Evolutionary conservation across 2,888 invertebrate genomes (phyloP).

Genomic region (Parelbella ahira): DNA sequence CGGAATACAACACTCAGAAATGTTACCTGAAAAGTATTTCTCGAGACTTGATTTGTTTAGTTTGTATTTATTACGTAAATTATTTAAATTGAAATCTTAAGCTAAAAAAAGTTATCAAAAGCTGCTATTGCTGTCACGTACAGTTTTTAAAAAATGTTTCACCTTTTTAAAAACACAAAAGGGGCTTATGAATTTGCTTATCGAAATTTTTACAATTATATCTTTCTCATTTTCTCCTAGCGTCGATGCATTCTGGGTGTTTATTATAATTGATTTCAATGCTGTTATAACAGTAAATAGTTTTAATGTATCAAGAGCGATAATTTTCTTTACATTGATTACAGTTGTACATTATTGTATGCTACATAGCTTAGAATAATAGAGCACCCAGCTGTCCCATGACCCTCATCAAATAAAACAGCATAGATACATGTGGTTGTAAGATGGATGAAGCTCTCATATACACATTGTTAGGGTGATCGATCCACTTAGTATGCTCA

Average conservation of each 20-base stretch:
- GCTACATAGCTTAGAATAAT: too few relatives aligned
- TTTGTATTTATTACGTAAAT: slow-evolving; percentile 25
- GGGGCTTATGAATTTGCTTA: slow-evolving; percentile 21
- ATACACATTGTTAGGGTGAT: slow-evolving; percentile 50
- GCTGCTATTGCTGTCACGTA: slow-evolving; percentile 16
- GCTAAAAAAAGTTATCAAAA: slow-evolving; percentile 15
- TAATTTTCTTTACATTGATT: too few relatives aligned
- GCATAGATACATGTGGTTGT: slow-evolving; percentile 41
- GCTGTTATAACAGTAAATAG: too few relatives aligned
- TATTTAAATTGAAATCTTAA: slow-evolving; percentile 21
- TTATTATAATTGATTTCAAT: background rate
- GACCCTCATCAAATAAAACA: slow-evolving; percentile 28
- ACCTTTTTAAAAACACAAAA: slow-evolving; percentile 21
- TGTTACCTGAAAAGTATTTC: slow-evolving; percentile 11
- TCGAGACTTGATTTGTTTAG: slow-evolving; percentile 16
- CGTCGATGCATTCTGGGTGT: slow-evolving; percentile 33
- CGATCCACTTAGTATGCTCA: slow-evolving; percentile 40
- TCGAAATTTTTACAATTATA: slow-evolving; percentile 4
- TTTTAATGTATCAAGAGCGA: too few relatives aligned
- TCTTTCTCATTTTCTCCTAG: slow-evolving; percentile 3
- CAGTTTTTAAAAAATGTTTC: slow-evolving; percentile 17
- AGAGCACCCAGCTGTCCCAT: slow-evolving; percentile 15
- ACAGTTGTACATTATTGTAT: too few relatives aligned
- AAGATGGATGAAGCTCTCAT: slow-evolving; percentile 55
- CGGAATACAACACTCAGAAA: slow-evolving; percentile 12